Evolutionary conservation across 2,797 vertebrate genomes (phyloP).

Genomic region (Hemibagrus guttatus): DNA sequence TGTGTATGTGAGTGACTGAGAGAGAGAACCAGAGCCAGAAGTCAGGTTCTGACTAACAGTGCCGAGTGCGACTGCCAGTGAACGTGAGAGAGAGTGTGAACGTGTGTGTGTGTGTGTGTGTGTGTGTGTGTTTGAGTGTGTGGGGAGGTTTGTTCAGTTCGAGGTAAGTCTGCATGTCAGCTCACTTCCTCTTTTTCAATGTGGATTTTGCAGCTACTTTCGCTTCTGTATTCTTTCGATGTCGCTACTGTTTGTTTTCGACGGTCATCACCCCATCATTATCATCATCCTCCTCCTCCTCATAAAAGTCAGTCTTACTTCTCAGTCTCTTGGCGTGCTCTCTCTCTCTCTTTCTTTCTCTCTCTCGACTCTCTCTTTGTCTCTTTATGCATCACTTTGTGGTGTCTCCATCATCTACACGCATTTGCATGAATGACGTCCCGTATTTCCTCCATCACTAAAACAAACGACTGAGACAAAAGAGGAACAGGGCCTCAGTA

Average conservation of each 20-base stretch:
- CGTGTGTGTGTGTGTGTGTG: slow-evolving; percentile 38
- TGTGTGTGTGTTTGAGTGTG: slow-evolving; percentile 39
- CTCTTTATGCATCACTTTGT: slow-evolving; percentile 57
- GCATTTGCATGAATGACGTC: slow-evolving; percentile 78
- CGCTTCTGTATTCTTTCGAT: slow-evolving; percentile 43
- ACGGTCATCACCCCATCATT: slow-evolving; percentile 26
- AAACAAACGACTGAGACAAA: slow-evolving; percentile 57
- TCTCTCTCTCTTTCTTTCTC: slow-evolving; percentile 31
- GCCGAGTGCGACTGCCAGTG: slow-evolving; percentile 35
- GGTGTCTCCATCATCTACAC: slow-evolving; percentile 43
- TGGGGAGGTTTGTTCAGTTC: slow-evolving; percentile 49
- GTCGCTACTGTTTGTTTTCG: slow-evolving; percentile 34
- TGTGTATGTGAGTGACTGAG: slow-evolving; percentile 52
- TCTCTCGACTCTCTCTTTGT: slow-evolving; percentile 46
- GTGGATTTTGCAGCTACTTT: slow-evolving; percentile 46
- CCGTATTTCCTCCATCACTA: slow-evolving; percentile 68
- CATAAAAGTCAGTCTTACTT: slow-evolving; percentile 27
- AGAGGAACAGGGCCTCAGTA: slow-evolving; percentile 53
- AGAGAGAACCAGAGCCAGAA: slow-evolving; percentile 51
- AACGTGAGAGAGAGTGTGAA: slow-evolving; percentile 42
- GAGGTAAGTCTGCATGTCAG: slow-evolving; percentile 55
- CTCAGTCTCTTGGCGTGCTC: slow-evolving; percentile 42
- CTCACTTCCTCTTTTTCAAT: slow-evolving; percentile 50
- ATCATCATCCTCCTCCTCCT: slow-evolving; percentile 7
- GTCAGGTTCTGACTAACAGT: slow-evolving; percentile 53